Percentiles rank a stretch among this genome's conserved stretches.
These are phyloP conservation scores for Australoheros scitulus DNA, from an alignment of 2,113 vertebrate genomes.

Conservation along the genomic window DNA sequence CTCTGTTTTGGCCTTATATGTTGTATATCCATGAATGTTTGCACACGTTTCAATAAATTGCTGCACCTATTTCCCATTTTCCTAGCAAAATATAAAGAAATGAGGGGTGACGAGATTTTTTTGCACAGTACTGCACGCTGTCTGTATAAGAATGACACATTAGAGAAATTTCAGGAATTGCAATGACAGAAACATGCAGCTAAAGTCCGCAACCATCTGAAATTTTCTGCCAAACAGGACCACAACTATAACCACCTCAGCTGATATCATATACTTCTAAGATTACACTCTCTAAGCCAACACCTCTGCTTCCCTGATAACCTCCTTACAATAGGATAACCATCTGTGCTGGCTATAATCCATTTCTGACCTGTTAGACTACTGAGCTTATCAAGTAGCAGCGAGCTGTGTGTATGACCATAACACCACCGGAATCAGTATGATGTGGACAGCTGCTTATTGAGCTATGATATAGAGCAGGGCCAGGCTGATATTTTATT, in stretches of 20 bases:
- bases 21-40: too few relatives aligned
- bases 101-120: not conserved
- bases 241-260: not conserved
- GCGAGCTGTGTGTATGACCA: conserved; percentile 10
- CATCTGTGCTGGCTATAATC: not conserved
- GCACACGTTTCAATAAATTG: too few relatives aligned
- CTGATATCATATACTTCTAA: not conserved
- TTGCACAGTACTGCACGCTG: not conserved
- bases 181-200: not conserved
- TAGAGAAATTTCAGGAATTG: not conserved
- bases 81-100: not conserved
- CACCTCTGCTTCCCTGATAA: not conserved
- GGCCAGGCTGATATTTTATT: conserved; percentile 33
- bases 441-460: conserved; percentile 43
- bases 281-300: not conserved
- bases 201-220: not conserved
- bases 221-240: not conserved
- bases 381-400: conserved; percentile 24
- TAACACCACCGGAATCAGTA: conserved; percentile 24
- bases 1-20: too few relatives aligned
- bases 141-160: not conserved
- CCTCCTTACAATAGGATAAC: conserved; percentile 1
- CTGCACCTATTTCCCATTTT: too few relatives aligned
- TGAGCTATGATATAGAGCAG: conserved; percentile 50
- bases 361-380: conserved; percentile 4